These are phyloP conservation scores for Chrysolina oricalcia DNA, from an alignment of 2,888 invertebrate species.

Conservation along the genomic window DNA sequence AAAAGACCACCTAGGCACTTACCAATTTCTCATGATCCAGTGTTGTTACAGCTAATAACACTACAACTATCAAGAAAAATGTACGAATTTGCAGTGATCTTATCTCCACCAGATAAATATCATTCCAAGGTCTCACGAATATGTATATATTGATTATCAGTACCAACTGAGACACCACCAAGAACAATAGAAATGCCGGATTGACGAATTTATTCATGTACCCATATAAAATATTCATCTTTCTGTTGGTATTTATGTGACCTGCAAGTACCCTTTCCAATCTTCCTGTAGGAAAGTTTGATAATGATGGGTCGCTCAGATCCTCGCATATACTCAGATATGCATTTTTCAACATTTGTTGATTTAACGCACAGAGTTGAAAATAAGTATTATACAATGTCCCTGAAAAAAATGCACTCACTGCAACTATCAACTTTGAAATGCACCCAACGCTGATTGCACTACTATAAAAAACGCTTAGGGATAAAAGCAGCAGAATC, in stretches of 20 bases:
- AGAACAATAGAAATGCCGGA: background rate
- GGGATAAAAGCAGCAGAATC: background rate
- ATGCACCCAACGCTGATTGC: background rate
- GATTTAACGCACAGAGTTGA: background rate
- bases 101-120: background rate
- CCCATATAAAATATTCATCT: background rate
- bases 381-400: background rate
- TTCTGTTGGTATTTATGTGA: slow-evolving; percentile 1
- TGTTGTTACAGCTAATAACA: background rate
- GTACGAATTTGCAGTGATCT: background rate
- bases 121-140: background rate
- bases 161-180: background rate
- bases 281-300: background rate
- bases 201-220: background rate
- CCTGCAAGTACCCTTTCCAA: background rate
- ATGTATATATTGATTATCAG: background rate
- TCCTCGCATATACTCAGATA: background rate
- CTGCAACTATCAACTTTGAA: background rate
- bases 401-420: background rate
- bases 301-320: background rate
- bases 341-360: background rate
- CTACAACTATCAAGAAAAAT: background rate
- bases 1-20: background rate
- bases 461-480: background rate
- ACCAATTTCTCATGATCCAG: background rate